Percentiles rank a stretch among this genome's conserved stretches.
Evolutionary conservation across 2,797 vertebrate genomes (phyloP).

Genomic region (Gallinago solitaria): DNA sequence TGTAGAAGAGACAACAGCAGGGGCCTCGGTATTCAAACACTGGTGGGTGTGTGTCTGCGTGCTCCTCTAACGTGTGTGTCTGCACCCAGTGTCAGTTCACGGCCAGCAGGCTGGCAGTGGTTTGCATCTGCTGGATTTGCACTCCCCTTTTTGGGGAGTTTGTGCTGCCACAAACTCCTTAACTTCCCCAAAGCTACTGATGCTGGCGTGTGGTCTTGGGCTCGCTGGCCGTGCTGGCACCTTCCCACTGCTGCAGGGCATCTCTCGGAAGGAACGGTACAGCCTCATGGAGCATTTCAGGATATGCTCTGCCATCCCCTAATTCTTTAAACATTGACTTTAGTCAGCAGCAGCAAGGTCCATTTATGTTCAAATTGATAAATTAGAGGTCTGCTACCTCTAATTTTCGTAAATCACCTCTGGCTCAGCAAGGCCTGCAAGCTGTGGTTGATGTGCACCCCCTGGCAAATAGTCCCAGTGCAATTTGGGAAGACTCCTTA

Average conservation of each 20-base stretch:
- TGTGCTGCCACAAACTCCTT: not conserved
- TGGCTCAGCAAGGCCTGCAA: not conserved
- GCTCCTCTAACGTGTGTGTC: not conserved
- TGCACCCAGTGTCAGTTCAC: fast-evolving
- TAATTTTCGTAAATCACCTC: not conserved
- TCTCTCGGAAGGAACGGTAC: not conserved
- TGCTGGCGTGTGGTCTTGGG: not conserved
- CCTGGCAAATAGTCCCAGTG: not conserved
- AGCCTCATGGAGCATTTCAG: not conserved
- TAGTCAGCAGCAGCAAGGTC: not conserved
- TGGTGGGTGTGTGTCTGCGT: not conserved
- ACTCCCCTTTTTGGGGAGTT: not conserved
- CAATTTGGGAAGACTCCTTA: not conserved
- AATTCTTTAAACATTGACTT: not conserved
- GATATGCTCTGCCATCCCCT: not conserved
- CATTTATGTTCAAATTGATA: not conserved
- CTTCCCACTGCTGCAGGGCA: fast-evolving
- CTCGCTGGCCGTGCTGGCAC: not conserved
- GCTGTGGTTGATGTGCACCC: not conserved
- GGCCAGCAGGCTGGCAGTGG: not conserved
- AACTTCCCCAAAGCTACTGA: not conserved
- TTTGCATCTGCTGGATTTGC: not conserved
- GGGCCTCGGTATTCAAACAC: fast-evolving
- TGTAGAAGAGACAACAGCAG: fast-evolving
- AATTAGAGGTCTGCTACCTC: not conserved